Evolutionary conservation across 2,113 vertebrate species (phyloP), one percentile per base, ranked within the genome.

Genomic region (Hucho hucho): DNA sequence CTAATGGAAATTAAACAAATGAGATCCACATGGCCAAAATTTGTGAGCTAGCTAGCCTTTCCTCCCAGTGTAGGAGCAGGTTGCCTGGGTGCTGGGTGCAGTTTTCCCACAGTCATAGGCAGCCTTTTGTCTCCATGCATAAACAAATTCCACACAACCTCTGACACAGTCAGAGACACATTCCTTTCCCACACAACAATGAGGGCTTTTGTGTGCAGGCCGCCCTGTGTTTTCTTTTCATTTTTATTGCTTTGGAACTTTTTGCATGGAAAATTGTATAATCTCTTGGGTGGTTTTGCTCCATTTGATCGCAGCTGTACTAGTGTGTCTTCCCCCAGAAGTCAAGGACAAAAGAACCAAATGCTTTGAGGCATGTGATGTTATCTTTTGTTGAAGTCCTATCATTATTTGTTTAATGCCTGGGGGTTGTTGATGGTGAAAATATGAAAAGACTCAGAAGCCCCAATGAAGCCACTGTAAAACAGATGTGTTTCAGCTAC

Each of bases 201-300:
- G 83, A 84, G 79, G 63, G 78, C 84, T 89, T 86, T 92, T 92
- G 91, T 93, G 80, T 79, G 73, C 77, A 65, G 80, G 11, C 81
- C 49, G 70, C 83, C 49, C 78, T 64, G 66, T 90, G 86, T 87
- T 91, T 92, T 88, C 84, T 87, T 90, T 90, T 89, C 81, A 88
- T 85, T 85, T 90, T 91, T 89, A 91, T 90, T 89, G 83, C 86
- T 86, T 84, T 87, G 82, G 80, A 89, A 84, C 88, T 88, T 75
- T 61, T 82, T 9, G 53, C 69, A 74, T 77, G 63, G 79, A 89
- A 85, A 86, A 86, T 89, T 84, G 83, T 87, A 89, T 89, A 76
- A 79, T 87, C 79, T 83, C 84, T 87, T 69, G 3, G 37, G 70
- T 80, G 83, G 81, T 85, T 89, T 83, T 80, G 13, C 25, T 25